A percentile compares a stretch with the other conserved stretches of the same genome.
These are phyloP conservation scores for Clarias platycephalus DNA, from an alignment of 2,797 vertebrate species.

Conservation along the genomic window DNA sequence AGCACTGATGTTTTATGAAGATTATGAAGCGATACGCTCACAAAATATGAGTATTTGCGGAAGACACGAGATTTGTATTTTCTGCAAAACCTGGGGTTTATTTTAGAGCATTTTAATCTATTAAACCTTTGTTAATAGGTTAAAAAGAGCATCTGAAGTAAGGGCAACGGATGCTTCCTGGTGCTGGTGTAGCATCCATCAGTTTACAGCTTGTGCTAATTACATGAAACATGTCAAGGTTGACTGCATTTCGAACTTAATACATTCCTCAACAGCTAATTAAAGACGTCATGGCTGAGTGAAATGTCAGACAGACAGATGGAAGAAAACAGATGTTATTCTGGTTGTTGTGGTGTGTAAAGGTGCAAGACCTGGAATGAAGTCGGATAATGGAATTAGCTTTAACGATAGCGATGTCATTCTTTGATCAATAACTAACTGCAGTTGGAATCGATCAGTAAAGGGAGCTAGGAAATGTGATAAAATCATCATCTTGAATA, in stretches of 20 bases:
- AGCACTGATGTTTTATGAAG: too few species aligned
- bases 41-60: too few species aligned
- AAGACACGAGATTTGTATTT: too few species aligned
- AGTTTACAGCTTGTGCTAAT: background rate
- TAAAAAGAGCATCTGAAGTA: background rate
- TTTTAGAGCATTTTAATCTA: too few species aligned
- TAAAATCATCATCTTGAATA: background rate
- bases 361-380: background rate
- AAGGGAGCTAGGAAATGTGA: background rate
- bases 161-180: background rate
- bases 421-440: background rate
- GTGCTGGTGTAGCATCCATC: background rate
- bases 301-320: background rate
- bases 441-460: background rate
- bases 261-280: background rate
- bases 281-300: constrained; percentile 10
- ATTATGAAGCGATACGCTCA: too few species aligned
- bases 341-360: background rate
- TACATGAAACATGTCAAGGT: background rate
- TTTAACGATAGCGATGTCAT: background rate
- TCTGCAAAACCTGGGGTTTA: too few species aligned
- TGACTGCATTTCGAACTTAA: background rate
- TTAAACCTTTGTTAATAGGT: too few species aligned
- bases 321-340: constrained; percentile 1
- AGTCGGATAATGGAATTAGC: background rate